Conservation (phyloP, 2,113 vertebrate genomes). For the Rhynchopsitta pachyrhyncha region DNA sequence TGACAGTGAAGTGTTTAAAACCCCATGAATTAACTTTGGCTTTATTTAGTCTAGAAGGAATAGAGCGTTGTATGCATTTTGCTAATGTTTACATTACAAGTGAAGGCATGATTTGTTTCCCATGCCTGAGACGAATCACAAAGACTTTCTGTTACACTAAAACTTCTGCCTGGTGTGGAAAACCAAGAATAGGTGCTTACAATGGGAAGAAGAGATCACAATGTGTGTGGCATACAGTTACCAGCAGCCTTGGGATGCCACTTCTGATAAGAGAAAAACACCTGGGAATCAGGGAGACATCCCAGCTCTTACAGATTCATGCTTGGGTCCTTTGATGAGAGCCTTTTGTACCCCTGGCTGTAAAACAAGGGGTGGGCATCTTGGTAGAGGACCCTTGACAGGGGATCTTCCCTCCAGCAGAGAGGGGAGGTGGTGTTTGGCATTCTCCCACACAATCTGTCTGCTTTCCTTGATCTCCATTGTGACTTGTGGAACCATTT, state of each 20-base stretch:
- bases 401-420: not conserved
- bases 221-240: not conserved
- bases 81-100: not conserved
- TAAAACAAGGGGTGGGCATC: not conserved
- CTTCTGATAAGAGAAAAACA: not conserved
- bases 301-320: not conserved
- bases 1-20: not conserved
- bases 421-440: not conserved
- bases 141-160: not conserved
- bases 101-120: slow-evolving; percentile 1
- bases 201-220: not conserved
- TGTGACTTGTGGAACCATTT: not conserved
- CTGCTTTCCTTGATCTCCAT: not conserved
- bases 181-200: not conserved
- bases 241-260: not conserved
- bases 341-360: not conserved
- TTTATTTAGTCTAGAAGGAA: slow-evolving; percentile 23
- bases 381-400: not conserved
- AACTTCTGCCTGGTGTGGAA: not conserved
- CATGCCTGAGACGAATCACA: not conserved
- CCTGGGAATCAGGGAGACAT: not conserved
- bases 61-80: not conserved
- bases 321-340: not conserved
- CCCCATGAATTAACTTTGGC: not conserved
- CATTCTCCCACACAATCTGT: not conserved